A percentile compares a stretch with the other conserved stretches of the same genome.
phyloP scores from a whole-genome alignment of 2,113 vertebrate genomes.

The Eubucco bourcierii region DNA sequence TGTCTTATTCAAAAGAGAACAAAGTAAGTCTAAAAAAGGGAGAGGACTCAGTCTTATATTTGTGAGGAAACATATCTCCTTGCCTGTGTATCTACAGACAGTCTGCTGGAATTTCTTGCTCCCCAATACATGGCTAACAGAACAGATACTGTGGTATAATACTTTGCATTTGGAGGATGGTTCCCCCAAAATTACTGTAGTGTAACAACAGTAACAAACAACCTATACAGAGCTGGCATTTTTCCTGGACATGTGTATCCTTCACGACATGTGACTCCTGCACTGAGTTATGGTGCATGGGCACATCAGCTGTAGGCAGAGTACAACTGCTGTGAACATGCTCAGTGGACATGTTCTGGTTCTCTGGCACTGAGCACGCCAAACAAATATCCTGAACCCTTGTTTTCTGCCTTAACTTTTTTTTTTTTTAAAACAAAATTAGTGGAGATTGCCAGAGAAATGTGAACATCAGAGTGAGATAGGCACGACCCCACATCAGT shows the following conservation, averaged over 20 bases:
- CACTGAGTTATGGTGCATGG: neutral
- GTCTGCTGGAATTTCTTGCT: neutral
- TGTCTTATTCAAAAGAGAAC: neutral
- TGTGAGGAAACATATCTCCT: neutral
- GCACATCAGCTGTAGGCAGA: neutral
- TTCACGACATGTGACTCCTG: neutral
- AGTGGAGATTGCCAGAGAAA: neutral
- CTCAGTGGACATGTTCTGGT: neutral
- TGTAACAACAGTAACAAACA: neutral
- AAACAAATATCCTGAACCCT: neutral
- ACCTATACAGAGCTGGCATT: neutral
- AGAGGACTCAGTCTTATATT: neutral
- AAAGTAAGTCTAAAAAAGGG: neutral
- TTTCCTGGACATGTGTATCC: neutral
- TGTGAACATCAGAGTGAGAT: neutral
- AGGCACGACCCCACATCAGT: neutral
- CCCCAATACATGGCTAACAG: rapidly evolving
- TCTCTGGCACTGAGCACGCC: neutral
- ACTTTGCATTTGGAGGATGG: neutral
- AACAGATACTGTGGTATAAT: neutral
- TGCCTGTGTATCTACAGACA: neutral
- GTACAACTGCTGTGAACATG: neutral
- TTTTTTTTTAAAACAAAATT: neutral
- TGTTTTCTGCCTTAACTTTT: neutral
- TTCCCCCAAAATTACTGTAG: neutral